These are phyloP conservation scores for Streblospio benedicti DNA, from an alignment of 1,140 invertebrate species.

Conservation along the genomic window DNA sequence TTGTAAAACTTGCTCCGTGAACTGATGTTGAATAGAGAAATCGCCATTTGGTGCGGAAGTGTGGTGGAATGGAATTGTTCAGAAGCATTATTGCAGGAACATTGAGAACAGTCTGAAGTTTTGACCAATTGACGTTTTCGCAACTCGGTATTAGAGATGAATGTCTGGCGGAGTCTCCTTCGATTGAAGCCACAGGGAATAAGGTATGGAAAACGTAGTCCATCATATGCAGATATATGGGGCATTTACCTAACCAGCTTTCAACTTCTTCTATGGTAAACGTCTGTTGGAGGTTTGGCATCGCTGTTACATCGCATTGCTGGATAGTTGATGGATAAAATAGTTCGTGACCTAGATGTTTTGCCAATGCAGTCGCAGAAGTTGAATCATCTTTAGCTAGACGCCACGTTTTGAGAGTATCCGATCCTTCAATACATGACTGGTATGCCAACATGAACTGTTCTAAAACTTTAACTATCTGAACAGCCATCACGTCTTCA, in stretches of 20 bases:
- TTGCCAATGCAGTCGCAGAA: too few species aligned
- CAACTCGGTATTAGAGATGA: not conserved
- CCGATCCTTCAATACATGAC: too few species aligned
- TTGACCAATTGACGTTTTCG: not conserved
- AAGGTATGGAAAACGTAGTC: slow-evolving; percentile 25
- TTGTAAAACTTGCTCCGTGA: slow-evolving; percentile 45
- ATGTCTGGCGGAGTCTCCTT: not conserved
- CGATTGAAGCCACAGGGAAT: slow-evolving; percentile 19
- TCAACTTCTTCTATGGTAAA: slow-evolving; percentile 24
- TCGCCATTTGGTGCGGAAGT: slow-evolving; percentile 37
- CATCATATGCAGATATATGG: slow-evolving; percentile 26
- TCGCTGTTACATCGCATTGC: not conserved
- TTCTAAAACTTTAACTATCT: too few species aligned
- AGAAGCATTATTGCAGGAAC: slow-evolving; percentile 31
- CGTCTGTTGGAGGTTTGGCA: not conserved
- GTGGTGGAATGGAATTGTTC: slow-evolving; percentile 33
- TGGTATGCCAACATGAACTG: too few species aligned
- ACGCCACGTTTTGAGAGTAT: too few species aligned
- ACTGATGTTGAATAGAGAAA: slow-evolving; percentile 32
- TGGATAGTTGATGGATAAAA: too few species aligned
- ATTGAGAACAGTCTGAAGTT: slow-evolving; percentile 21
- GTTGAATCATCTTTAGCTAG: too few species aligned
- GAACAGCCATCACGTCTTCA: too few species aligned
- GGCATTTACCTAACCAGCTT: slow-evolving; percentile 25
- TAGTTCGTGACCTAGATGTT: too few species aligned